Percentiles rank a stretch among this genome's conserved stretches.
Evolutionary conservation across 2,888 invertebrate species (phyloP).

Genomic region (Agrochola macilenta): DNA sequence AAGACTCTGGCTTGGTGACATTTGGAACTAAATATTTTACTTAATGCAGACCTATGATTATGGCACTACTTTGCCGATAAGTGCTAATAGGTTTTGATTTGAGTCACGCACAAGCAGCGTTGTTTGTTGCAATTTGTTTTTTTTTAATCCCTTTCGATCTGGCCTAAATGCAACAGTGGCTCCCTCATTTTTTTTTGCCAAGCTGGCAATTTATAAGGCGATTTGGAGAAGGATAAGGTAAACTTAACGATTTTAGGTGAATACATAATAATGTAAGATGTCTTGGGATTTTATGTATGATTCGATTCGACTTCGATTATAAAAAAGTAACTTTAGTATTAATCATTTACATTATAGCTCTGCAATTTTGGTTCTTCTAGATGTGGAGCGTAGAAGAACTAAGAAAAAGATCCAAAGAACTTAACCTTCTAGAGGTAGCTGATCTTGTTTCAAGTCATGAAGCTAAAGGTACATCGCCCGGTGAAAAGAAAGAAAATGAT

Average conservation of each 20-base stretch:
- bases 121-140: too few relatives aligned
- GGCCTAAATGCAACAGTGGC: too few relatives aligned
- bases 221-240: neutral
- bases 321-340: neutral
- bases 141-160: too few relatives aligned
- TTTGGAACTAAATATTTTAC: too few relatives aligned
- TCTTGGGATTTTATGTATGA: neutral
- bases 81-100: too few relatives aligned
- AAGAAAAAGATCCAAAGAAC: conserved; percentile 92
- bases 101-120: too few relatives aligned
- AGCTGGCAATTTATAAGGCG: neutral
- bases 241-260: neutral
- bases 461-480: conserved; percentile 77
- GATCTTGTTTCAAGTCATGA: conserved; percentile 81
- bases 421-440: conserved; percentile 91
- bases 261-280: neutral
- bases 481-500: conserved; percentile 90
- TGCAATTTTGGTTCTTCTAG: conserved; percentile 65
- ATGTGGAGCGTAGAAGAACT: conserved; percentile 94
- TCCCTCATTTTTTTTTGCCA: too few relatives aligned
- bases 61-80: too few relatives aligned
- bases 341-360: neutral
- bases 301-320: neutral
- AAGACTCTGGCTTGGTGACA: too few relatives aligned
- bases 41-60: too few relatives aligned